These are phyloP conservation scores for Poecilobothrus nobilitatus DNA, from an alignment of 2,888 invertebrate species.

Conservation along the genomic window DNA sequence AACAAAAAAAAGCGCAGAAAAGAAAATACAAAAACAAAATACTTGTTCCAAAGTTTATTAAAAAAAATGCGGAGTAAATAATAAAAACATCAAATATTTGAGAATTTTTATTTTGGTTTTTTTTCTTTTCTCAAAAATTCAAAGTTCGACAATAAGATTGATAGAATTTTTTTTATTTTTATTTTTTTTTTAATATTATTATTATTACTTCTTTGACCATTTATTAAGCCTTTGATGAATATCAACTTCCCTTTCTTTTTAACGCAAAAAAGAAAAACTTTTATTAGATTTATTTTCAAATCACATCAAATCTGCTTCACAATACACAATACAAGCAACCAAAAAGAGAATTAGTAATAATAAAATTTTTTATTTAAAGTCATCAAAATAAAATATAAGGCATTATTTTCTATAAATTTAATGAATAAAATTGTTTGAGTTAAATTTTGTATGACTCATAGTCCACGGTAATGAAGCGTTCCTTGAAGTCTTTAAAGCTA, in stretches of 20 bases:
- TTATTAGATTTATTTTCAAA: neutral
- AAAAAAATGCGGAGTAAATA: neutral
- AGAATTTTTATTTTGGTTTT: no score
- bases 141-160: neutral
- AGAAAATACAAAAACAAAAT: neutral
- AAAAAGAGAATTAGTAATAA: no score
- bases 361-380: no score
- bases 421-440: no score
- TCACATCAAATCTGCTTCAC: neutral
- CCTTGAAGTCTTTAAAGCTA: no score
- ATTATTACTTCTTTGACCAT: neutral
- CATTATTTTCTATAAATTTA: no score
- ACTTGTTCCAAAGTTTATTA: no score
- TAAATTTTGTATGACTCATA: no score
- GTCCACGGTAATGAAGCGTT: no score
- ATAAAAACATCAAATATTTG: no score
- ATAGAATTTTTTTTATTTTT: neutral
- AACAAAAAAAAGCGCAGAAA: neutral
- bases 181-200: neutral
- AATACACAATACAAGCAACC: no score
- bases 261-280: neutral
- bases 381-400: no score
- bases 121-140: neutral
- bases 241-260: neutral
- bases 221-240: slow-evolving; percentile 1